Base-by-base conservation (phyloP, 2,888 invertebrate species). In the Ypsolopha scabrella region DNA sequence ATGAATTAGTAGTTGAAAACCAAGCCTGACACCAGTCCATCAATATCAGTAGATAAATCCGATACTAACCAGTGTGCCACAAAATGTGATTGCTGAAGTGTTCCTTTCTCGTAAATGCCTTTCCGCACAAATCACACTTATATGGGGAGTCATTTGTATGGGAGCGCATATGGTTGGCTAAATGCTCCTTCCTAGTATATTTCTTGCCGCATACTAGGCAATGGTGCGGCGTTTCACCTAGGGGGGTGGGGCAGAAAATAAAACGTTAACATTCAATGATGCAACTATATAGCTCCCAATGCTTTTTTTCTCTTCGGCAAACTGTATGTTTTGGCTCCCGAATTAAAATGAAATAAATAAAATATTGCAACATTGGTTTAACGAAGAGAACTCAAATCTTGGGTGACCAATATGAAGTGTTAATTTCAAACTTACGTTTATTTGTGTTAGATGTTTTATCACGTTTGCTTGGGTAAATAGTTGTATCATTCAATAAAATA, bases 41-140 rank as follows among this genome's bases (percentile, higher is more conserved):
- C n/a, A 35, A 34, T 7, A 35, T n/a, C n/a, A 2, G 46, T 35
- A 9, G 45, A 52, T 24, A 24, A 24, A 24, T 24, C 24, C 24
- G 24, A 74, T 86, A 86, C 83, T 85, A 73, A 90, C 90, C 92
- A 67, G 94, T 94, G 77, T 94, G 94, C 94, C 94, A 94, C 90
- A 94, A 88, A 76, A 94, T 94, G 87, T 94, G 94, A 88, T 94
- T 94, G 90, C 93, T 93, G 87, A 94, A 94, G 82, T 95, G 94
- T 86, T 95, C 95, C 87, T 94, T 95, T 72, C 94, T 89, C 55
- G 94, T 94, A 80, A 95, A 95, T 60, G 93, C 92, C 85, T 95
- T 95, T 76, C 94, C 93, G 82, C 95, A 95, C 70, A 94, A 92
- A 75, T 94, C 94, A 79, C 95, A 95, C 68, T 93, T 90, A 82